A percentile compares a stretch with the other conserved stretches of the same genome.
phyloP scores from a whole-genome alignment of 1,140 invertebrate genomes.

The Magallana gigas region DNA sequence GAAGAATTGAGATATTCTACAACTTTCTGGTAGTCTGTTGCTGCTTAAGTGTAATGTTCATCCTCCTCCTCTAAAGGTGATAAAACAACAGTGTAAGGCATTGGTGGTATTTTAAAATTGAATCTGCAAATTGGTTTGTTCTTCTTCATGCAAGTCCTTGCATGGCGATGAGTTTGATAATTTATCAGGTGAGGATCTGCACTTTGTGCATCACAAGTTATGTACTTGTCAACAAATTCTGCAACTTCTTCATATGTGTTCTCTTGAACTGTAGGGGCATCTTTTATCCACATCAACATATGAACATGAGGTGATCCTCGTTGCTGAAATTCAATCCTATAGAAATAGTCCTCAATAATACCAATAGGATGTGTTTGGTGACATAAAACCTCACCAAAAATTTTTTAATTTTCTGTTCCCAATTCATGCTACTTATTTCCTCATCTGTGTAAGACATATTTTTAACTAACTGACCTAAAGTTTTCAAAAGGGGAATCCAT shows the following conservation, averaged over 20 bases:
- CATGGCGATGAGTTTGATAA: slow-evolving; percentile 51
- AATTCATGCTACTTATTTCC: slow-evolving; percentile 47
- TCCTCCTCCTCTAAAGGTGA: slow-evolving; percentile 6
- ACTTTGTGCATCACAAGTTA: slow-evolving; percentile 21
- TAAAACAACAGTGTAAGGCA: neutral
- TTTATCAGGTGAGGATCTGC: neutral
- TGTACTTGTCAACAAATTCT: slow-evolving; percentile 47
- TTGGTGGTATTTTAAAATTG: slow-evolving; percentile 6
- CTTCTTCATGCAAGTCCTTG: slow-evolving; percentile 44
- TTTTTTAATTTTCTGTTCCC: slow-evolving; percentile 42
- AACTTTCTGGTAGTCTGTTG: neutral
- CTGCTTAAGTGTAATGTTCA: neutral
- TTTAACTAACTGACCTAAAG: slow-evolving; percentile 47
- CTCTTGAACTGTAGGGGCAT: slow-evolving; percentile 65
- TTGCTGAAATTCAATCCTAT: slow-evolving; percentile 78
- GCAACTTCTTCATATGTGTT: slow-evolving; percentile 26
- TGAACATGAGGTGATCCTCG: slow-evolving; percentile 79
- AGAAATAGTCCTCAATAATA: slow-evolving; percentile 63
- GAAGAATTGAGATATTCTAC: no score
- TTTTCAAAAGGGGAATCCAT: slow-evolving; percentile 59
- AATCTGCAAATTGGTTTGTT: slow-evolving; percentile 2
- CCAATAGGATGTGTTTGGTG: slow-evolving; percentile 49
- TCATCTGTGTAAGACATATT: slow-evolving; percentile 44
- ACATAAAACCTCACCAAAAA: slow-evolving; percentile 46
- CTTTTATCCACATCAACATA: slow-evolving; percentile 75